phyloP scores from a whole-genome alignment of 2,888 invertebrate genomes.

The Dioctria rufipes region DNA sequence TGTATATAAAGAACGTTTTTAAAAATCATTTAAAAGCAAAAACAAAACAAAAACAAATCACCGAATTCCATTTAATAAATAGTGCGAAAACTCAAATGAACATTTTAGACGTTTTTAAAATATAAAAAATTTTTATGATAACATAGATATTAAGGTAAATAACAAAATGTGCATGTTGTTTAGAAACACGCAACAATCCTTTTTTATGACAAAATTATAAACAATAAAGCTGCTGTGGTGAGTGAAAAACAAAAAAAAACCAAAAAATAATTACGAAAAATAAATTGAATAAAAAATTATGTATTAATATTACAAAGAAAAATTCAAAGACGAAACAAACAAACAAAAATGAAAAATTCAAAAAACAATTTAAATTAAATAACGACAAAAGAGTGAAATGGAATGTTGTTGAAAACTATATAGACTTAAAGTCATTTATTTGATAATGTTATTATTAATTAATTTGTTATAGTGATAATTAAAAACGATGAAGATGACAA shows the following conservation, averaged over 20 bases:
- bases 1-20: constrained; percentile 13
- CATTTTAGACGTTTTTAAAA: constrained; percentile 48
- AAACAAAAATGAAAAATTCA: constrained; percentile 3
- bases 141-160: background rate
- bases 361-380: background rate
- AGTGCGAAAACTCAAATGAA: background rate
- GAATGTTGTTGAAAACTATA: constrained; percentile 43
- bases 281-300: background rate
- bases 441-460: constrained; percentile 36
- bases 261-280: background rate
- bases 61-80: constrained; percentile 1
- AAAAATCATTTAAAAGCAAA: constrained; percentile 14
- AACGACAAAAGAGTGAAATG: constrained; percentile 28
- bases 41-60: constrained; percentile 34
- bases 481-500: constrained; percentile 11
- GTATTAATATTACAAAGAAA: no score
- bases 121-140: constrained; percentile 28
- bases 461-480: constrained; percentile 42
- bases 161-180: constrained; percentile 12
- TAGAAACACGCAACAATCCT: constrained; percentile 11
- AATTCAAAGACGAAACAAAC: background rate
- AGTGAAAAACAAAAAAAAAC: constrained; percentile 15
- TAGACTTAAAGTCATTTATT: constrained; percentile 43
- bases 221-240: constrained; percentile 34
- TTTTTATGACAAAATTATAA: constrained; percentile 32